Conservation (phyloP, 2,888 invertebrate species). For the Xylota sylvarum region DNA sequence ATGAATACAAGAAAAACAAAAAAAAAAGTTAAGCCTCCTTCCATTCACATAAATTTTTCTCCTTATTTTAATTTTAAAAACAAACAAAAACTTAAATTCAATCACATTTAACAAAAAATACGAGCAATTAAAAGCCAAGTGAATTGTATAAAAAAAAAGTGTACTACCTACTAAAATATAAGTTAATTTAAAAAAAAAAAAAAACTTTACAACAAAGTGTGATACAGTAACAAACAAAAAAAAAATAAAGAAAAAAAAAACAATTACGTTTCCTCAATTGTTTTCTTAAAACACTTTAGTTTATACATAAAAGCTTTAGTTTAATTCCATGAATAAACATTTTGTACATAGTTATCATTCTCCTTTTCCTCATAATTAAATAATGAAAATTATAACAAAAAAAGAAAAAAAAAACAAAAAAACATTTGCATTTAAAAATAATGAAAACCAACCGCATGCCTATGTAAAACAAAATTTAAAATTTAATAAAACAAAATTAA, state of each 20-base stretch:
- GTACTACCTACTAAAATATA: constrained; percentile 55
- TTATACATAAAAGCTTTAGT: constrained; percentile 26
- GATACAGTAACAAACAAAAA: constrained; percentile 52
- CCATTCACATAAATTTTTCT: constrained; percentile 14
- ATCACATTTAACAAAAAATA: constrained; percentile 19
- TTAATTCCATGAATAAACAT: constrained; percentile 6
- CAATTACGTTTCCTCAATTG: constrained; percentile 47
- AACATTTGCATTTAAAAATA: constrained; percentile 35
- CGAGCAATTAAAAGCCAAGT: constrained; percentile 63
- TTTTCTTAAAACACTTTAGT: constrained; percentile 21
- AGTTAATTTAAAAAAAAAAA: constrained; percentile 40
- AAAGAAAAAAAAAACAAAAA: constrained; percentile 16
- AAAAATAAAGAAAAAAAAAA: constrained; percentile 10
- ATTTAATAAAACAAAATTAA: constrained; percentile 49
- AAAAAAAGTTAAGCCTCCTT: constrained; percentile 37
- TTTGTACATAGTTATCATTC: constrained; percentile 32
- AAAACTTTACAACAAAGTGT: constrained; percentile 59
- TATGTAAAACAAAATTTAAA: constrained; percentile 66
- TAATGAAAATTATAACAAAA: constrained; percentile 26
- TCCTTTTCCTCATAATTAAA: constrained; percentile 31
- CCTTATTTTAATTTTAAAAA: constrained; percentile 20
- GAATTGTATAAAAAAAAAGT: constrained; percentile 51
- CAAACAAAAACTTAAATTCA: constrained; percentile 5
- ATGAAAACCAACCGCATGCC: constrained; percentile 58
- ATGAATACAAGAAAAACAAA: constrained; percentile 13